A percentile compares a stretch with the other conserved stretches of the same genome.
phyloP scores from a whole-genome alignment of 2,888 invertebrate species.

The Nymphalis urticae region DNA sequence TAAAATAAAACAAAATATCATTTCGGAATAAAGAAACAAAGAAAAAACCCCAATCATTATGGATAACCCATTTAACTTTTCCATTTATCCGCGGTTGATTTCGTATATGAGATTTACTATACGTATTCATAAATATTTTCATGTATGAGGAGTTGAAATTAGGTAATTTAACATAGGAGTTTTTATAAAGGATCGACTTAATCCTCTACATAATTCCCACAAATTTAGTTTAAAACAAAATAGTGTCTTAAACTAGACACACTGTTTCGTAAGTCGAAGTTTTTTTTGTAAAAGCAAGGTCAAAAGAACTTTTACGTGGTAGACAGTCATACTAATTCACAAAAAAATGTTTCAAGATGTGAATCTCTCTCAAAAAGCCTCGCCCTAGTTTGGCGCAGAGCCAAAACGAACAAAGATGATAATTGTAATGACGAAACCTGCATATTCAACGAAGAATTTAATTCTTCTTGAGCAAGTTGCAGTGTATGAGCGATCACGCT shows the following conservation, averaged over 20 bases:
- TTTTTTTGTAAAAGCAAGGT: neutral
- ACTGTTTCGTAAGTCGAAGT: no score
- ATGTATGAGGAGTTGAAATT: neutral
- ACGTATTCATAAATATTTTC: neutral
- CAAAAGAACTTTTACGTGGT: conserved; percentile 8
- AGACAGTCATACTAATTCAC: conserved; percentile 10
- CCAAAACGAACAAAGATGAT: conserved; percentile 31
- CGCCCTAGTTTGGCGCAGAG: conserved; percentile 27
- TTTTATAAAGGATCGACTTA: no score
- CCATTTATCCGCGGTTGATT: neutral
- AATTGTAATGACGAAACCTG: conserved; percentile 26
- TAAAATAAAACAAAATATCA: neutral
- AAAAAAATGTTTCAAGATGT: conserved; percentile 12
- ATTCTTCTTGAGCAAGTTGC: conserved; percentile 6
- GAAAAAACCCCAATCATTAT: neutral
- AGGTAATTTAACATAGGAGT: no score
- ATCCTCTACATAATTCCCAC: no score
- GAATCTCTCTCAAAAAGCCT: conserved; percentile 20
- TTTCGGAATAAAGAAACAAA: neutral
- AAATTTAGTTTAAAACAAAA: no score
- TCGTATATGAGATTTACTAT: neutral
- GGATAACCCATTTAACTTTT: conserved; percentile 6
- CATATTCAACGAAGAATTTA: conserved; percentile 15
- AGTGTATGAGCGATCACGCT: neutral
- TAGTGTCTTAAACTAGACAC: no score